Evolutionary conservation across 2,888 invertebrate species (phyloP).

Genomic region (Apomyelois bistriatella): DNA sequence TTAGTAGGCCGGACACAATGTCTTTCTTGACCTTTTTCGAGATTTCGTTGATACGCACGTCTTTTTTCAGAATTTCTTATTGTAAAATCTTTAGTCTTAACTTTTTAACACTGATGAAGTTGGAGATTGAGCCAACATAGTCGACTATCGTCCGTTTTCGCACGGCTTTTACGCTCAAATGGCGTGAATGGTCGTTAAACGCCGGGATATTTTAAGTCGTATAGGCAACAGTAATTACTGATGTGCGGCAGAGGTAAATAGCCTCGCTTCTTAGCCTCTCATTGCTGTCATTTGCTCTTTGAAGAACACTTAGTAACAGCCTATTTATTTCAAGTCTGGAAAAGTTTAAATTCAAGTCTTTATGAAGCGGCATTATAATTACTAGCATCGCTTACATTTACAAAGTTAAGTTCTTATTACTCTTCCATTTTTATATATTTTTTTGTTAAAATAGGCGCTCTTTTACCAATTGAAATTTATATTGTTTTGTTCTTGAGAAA

Average conservation of each 20-base stretch:
- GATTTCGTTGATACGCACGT: slow-evolving; percentile 19
- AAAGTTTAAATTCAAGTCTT: background rate
- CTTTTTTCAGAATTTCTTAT: background rate
- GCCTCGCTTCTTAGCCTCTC: slow-evolving; percentile 50
- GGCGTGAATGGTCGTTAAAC: slow-evolving; percentile 47
- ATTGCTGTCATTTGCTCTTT: slow-evolving; percentile 63
- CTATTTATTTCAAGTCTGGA: background rate
- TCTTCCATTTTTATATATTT: too few relatives aligned
- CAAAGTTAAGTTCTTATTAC: too few relatives aligned
- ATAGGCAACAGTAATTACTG: slow-evolving; percentile 70
- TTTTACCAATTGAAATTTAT: too few relatives aligned
- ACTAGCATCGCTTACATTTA: too few relatives aligned
- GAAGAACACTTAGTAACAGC: slow-evolving; percentile 43
- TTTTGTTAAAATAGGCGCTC: too few relatives aligned
- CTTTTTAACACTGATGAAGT: slow-evolving; percentile 20
- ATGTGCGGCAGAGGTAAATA: slow-evolving; percentile 70
- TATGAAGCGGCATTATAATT: background rate
- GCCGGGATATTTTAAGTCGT: slow-evolving; percentile 64
- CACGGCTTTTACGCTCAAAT: slow-evolving; percentile 42
- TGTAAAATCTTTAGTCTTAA: background rate
- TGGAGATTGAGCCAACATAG: slow-evolving; percentile 35
- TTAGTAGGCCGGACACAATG: slow-evolving; percentile 35
- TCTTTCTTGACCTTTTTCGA: slow-evolving; percentile 40
- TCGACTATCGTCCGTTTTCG: slow-evolving; percentile 42
- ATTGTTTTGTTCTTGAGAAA: too few relatives aligned